phyloP scores from a whole-genome alignment of 2,888 invertebrate species.

The Coelinius sp. region DNA sequence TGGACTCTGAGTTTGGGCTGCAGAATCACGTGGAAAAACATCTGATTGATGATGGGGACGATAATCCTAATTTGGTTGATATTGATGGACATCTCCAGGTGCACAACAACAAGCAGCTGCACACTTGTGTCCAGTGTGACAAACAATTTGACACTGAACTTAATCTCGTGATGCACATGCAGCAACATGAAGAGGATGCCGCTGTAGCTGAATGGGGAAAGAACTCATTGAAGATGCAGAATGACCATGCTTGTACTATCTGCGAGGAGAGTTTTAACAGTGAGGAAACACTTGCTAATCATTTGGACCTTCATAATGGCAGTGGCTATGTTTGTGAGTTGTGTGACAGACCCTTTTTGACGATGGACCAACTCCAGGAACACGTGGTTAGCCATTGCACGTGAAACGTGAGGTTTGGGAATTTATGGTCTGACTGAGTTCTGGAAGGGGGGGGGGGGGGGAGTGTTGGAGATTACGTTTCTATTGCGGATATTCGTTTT shows the following conservation, averaged over 20 bases:
- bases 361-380: constrained; percentile 60
- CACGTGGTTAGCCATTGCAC: constrained; percentile 65
- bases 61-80: constrained; percentile 63
- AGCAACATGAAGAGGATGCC: constrained; percentile 64
- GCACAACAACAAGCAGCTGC: constrained; percentile 40
- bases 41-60: constrained; percentile 64
- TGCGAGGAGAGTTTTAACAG: constrained; percentile 61
- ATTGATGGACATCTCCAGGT: constrained; percentile 42
- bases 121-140: constrained; percentile 59
- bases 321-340: constrained; percentile 62
- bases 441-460: not conserved
- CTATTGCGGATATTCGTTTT: too few species aligned
- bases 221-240: constrained; percentile 51
- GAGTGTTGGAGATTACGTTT: too few species aligned
- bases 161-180: constrained; percentile 63
- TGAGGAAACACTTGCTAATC: constrained; percentile 59
- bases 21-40: constrained; percentile 64
- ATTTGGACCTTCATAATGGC: constrained; percentile 62
- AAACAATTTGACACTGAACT: constrained; percentile 60
- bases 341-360: constrained; percentile 63
- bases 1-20: constrained; percentile 57
- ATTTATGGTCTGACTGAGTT: too few species aligned
- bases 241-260: constrained; percentile 57
- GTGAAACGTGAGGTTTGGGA: not conserved
- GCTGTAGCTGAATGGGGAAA: constrained; percentile 64